Conservation (phyloP, 2,797 vertebrate species). For the Schizopygopsis pylzovi region DNA sequence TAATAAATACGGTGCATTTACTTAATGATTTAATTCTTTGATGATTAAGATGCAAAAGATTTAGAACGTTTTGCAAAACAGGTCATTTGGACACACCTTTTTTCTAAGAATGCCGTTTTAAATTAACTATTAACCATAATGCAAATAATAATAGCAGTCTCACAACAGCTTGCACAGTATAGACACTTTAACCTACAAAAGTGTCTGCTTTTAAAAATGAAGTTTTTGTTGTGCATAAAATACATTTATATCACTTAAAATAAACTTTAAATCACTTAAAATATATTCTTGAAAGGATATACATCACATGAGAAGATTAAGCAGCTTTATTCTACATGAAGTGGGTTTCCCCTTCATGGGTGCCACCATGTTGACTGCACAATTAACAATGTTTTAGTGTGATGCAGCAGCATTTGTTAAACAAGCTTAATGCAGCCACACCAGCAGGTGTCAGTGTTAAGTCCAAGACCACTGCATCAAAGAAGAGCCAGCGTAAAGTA, state of each 20-base stretch:
- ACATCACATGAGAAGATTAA: neutral
- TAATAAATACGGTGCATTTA: conserved; percentile 4
- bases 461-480: neutral
- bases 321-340: neutral
- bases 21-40: neutral
- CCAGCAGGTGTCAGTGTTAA: neutral
- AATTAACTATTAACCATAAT: neutral
- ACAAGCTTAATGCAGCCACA: neutral
- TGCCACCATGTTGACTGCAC: neutral
- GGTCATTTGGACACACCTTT: neutral
- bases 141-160: neutral
- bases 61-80: neutral
- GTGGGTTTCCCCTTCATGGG: neutral
- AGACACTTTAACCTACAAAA: neutral
- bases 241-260: neutral
- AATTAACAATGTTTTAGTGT: neutral
- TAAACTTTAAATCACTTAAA: too few species aligned
- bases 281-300: neutral
- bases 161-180: neutral
- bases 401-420: neutral
- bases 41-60: conserved; percentile 8
- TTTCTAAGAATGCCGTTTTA: neutral
- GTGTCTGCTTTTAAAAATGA: neutral
- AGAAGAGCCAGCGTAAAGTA: neutral
- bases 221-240: neutral